These are phyloP conservation scores for Conus betulinus DNA, from an alignment of 1,140 invertebrate genomes.

Conservation along the genomic window DNA sequence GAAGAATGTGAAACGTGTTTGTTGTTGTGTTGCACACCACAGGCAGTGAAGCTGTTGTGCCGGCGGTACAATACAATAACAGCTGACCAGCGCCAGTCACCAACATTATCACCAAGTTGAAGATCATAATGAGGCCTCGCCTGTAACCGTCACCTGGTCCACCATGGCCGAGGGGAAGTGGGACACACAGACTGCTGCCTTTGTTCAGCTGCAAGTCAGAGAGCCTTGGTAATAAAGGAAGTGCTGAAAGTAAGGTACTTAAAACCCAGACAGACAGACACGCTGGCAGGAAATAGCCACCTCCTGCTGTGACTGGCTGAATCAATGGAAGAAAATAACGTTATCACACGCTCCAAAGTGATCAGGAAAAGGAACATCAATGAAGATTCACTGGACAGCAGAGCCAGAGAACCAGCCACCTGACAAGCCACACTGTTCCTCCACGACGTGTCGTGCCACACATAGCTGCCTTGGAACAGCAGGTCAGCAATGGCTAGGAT, in stretches of 20 bases:
- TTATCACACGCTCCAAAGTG: conserved; percentile 46
- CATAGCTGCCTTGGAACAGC: conserved; percentile 51
- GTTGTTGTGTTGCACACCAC: conserved; percentile 13
- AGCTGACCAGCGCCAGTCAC: too few species aligned
- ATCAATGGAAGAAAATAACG: conserved; percentile 25
- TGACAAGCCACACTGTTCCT: conserved; percentile 47
- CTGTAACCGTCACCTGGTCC: background rate
- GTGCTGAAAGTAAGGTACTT: conserved; percentile 13
- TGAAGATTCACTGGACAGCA: conserved; percentile 55
- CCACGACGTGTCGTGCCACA: conserved; percentile 49
- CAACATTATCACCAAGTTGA: too few species aligned
- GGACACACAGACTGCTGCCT: background rate
- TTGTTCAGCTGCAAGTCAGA: background rate
- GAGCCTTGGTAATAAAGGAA: conserved; percentile 18
- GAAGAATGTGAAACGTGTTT: conserved; percentile 31
- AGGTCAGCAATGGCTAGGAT: conserved; percentile 56
- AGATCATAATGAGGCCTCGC: too few species aligned
- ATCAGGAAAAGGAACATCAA: conserved; percentile 52
- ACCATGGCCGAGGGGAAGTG: conserved; percentile 35
- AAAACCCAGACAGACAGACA: conserved; percentile 41
- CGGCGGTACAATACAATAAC: too few species aligned
- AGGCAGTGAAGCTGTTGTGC: conserved; percentile 33
- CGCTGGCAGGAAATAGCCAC: conserved; percentile 13
- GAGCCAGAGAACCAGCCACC: conserved; percentile 52
- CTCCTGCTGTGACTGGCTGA: conserved; percentile 51